Percentiles rank a stretch among this genome's conserved stretches.
phyloP scores from a whole-genome alignment of 2,797 vertebrate genomes.

The Chaetodon trifasciatus region DNA sequence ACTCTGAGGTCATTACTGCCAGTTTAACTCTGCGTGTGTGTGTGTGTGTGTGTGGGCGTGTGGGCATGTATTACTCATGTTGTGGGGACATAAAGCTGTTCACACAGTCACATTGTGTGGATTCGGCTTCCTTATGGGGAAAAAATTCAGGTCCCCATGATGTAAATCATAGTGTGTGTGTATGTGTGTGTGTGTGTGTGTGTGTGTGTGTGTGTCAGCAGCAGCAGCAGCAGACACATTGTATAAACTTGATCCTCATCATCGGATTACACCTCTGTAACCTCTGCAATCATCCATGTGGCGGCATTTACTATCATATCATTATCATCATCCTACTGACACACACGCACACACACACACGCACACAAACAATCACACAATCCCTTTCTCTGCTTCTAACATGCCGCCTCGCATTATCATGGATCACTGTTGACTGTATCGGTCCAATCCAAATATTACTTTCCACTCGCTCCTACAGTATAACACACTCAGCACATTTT shows the following conservation, averaged over 20 bases:
- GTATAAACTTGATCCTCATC: conserved; percentile 41
- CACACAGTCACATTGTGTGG: too few relatives aligned
- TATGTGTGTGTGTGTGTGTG: conserved; percentile 28
- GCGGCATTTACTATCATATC: conserved; percentile 31
- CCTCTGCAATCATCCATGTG: conserved; percentile 53
- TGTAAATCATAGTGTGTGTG: conserved; percentile 1
- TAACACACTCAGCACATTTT: neutral
- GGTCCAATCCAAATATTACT: fast-evolving
- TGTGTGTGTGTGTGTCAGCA: conserved; percentile 1
- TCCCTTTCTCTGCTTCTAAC: neutral
- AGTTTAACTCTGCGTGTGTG: conserved; percentile 9
- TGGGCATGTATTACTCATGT: too few relatives aligned
- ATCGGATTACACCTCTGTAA: conserved; percentile 60
- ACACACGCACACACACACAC: too few relatives aligned
- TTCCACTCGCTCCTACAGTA: neutral
- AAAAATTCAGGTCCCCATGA: neutral
- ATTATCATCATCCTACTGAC: conserved; percentile 9
- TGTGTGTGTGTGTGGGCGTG: too few relatives aligned
- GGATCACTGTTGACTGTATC: neutral
- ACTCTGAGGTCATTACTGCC: neutral
- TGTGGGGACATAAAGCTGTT: too few relatives aligned
- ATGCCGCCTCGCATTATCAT: neutral
- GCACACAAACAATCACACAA: neutral
- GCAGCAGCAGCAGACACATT: conserved; percentile 16
- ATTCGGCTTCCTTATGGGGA: too few relatives aligned